phyloP scores from a whole-genome alignment of 2,113 vertebrate genomes.

The Polypterus senegalus region DNA sequence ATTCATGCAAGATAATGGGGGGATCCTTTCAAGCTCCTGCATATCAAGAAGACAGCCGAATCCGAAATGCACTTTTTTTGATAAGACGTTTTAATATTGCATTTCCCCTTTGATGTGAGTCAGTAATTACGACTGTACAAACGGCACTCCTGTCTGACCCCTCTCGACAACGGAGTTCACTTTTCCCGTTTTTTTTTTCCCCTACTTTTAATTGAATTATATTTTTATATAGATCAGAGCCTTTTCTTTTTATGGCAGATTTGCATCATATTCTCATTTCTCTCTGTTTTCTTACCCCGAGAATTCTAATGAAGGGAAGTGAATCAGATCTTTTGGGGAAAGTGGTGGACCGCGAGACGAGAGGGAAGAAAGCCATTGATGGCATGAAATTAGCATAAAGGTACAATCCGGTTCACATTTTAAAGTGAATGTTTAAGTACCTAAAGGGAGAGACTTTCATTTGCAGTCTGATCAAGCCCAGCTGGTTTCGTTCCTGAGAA shows the following conservation, averaged over 20 bases:
- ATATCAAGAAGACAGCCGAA: constrained; percentile 1
- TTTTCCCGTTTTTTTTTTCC: neutral
- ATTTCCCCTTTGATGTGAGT: constrained; percentile 31
- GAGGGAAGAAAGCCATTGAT: constrained; percentile 91
- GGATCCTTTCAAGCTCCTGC: neutral
- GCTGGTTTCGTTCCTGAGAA: constrained; percentile 92
- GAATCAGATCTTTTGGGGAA: constrained; percentile 83
- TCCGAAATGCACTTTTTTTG: neutral
- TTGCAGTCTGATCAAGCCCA: constrained; percentile 91
- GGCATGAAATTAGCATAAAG: constrained; percentile 96
- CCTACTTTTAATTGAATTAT: constrained; percentile 39
- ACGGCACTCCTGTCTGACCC: neutral
- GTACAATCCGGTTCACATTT: constrained; percentile 98
- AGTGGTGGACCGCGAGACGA: constrained; percentile 84
- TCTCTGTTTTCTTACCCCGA: constrained; percentile 79
- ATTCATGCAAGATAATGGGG: too few species aligned
- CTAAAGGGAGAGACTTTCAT: constrained; percentile 97
- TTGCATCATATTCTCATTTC: constrained; percentile 93
- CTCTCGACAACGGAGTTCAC: neutral
- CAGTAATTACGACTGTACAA: constrained; percentile 11
- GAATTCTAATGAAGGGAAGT: constrained; percentile 95
- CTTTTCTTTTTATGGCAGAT: constrained; percentile 75
- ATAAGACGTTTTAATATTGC: constrained; percentile 17
- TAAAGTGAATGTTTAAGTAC: constrained; percentile 99
- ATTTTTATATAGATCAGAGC: constrained; percentile 65